phyloP scores from a whole-genome alignment of 2,888 invertebrate genomes.

The Tetrapedia diversipes region DNA sequence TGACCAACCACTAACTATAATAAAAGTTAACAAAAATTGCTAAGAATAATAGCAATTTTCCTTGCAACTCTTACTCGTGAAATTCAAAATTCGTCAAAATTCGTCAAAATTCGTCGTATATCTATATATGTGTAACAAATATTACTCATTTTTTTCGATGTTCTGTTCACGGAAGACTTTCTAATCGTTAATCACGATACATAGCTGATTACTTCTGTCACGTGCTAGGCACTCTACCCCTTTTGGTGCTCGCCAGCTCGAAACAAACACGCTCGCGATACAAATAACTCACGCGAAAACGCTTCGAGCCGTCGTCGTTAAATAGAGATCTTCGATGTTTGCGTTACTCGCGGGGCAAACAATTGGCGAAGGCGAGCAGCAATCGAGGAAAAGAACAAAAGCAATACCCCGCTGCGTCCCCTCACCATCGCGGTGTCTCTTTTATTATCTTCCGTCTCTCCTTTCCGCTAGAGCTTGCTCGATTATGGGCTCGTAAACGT shows the following conservation, averaged over 20 bases:
- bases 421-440: background rate
- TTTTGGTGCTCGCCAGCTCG: background rate
- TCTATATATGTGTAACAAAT: too few relatives aligned
- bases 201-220: background rate
- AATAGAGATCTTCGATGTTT: slow-evolving; percentile 37
- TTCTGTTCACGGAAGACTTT: too few relatives aligned
- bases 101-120: too few relatives aligned
- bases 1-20: too few relatives aligned
- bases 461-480: slow-evolving; percentile 6
- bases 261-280: slow-evolving; percentile 8
- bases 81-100: too few relatives aligned
- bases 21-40: too few relatives aligned
- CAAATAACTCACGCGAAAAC: background rate
- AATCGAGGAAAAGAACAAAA: slow-evolving; percentile 42
- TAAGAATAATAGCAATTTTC: too few relatives aligned
- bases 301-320: slow-evolving; percentile 14
- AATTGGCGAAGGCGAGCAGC: slow-evolving; percentile 21
- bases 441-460: slow-evolving; percentile 38
- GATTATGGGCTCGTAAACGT: slow-evolving; percentile 42
- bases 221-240: too few relatives aligned
- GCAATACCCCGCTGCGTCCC: slow-evolving; percentile 22
- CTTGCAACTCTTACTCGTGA: too few relatives aligned
- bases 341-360: slow-evolving; percentile 37
- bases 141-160: too few relatives aligned
- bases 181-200: too few relatives aligned